Base-by-base conservation (phyloP, 2,888 invertebrate species). In the Digitonthophagus gazella region DNA sequence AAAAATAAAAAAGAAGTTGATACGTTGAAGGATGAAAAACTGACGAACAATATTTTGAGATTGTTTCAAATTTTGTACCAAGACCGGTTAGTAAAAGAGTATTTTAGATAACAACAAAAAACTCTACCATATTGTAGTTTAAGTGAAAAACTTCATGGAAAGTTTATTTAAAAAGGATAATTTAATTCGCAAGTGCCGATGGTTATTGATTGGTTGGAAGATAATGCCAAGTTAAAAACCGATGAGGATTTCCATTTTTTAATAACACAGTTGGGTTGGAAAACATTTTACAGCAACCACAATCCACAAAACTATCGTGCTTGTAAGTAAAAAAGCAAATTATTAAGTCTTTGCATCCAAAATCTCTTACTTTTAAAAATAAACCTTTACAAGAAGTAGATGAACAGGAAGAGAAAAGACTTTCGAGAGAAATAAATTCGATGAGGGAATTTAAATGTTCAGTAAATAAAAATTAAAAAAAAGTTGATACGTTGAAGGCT, bases 191-290 rank as follows among this genome's bases (percentile, higher is more conserved):
- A 88, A 93, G 78, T 88, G 91, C 77, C 94, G 97, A 81, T 96
- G 64, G 89, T 97, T 56, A 91, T 97, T 18, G 97, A 97, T 81
- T 97, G 97, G 97, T 81, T 97, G 66, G 97, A 97, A 82, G 88
- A 90, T 55, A 93, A 91, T 80, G 92, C 94, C 15, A 82, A 86
- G 4, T 90, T 90, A 67, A 76, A 75, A 68, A 80, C 81, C 67
- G 78, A 79, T 65, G 79, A 87, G 69, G 84, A 90, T 8, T 86
- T 91, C 68, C 90, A 93, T 77, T 95, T 92, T 79, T 93, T 22
- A 96, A 96, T 80, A 87, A 87, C 76, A 91, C 93, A 66, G 88
- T 94, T 61, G 93, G 93, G 22, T 96, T 96, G 96, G 95, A 96
- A 80, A 96, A 97, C 80, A 96, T 96, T 1, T 84, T 96, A 15